A percentile compares a stretch with the other conserved stretches of the same genome.
These are phyloP conservation scores for Polia nebulosa DNA, from an alignment of 2,888 invertebrate species.

Conservation along the genomic window DNA sequence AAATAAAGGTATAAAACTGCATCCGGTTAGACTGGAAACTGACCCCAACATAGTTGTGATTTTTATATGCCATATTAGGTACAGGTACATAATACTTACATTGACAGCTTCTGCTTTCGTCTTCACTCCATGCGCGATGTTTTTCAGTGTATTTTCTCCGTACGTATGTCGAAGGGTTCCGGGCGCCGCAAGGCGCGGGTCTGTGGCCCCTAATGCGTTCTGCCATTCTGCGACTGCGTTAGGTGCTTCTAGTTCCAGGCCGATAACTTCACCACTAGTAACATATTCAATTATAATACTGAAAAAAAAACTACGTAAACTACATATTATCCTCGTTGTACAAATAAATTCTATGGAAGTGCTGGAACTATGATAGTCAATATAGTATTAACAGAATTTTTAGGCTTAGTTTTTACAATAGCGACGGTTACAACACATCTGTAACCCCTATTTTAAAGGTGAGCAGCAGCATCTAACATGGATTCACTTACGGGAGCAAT, in stretches of 20 bases:
- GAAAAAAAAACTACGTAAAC: neutral
- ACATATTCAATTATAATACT: neutral
- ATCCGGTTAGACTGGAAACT: too few species aligned
- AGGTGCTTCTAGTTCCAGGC: neutral
- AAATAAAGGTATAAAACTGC: too few species aligned
- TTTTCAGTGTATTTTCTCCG: neutral
- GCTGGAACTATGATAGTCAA: too few species aligned
- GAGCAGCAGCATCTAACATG: too few species aligned
- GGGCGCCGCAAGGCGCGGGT: neutral
- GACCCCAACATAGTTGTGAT: too few species aligned
- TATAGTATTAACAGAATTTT: too few species aligned
- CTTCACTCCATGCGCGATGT: conserved; percentile 89
- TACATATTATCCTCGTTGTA: neutral
- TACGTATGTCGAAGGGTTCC: neutral
- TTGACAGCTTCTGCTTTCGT: conserved; percentile 89
- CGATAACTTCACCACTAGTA: conserved; percentile 1
- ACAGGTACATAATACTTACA: conserved; percentile 62
- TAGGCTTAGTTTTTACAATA: too few species aligned
- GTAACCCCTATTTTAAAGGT: too few species aligned
- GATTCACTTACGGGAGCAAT: conserved; percentile 91
- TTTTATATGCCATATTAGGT: neutral
- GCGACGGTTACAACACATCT: too few species aligned
- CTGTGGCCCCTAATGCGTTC: neutral
- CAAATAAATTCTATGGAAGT: neutral
- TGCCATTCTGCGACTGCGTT: neutral